These are phyloP conservation scores for Piprites chloris DNA, from an alignment of 2,113 vertebrate species.

Conservation along the genomic window DNA sequence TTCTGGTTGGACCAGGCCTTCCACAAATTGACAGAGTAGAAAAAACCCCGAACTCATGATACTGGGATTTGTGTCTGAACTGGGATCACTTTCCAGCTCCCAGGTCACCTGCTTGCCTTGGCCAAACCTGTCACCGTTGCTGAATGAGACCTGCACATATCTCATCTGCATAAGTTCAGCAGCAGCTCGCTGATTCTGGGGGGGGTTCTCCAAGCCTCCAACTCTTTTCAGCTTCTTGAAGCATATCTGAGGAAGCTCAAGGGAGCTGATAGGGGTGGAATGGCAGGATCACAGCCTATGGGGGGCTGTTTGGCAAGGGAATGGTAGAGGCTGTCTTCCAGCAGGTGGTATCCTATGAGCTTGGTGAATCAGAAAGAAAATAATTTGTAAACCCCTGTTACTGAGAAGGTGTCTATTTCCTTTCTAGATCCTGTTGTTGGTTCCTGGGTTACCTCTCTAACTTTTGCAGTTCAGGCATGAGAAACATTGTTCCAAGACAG, in stretches of 20 bases:
- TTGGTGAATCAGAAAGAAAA: background rate
- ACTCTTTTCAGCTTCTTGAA: background rate
- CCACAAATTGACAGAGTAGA: background rate
- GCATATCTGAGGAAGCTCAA: background rate
- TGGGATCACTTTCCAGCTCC: background rate
- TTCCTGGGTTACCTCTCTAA: background rate
- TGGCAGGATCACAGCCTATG: background rate
- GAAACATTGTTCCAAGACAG: background rate
- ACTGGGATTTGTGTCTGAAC: background rate
- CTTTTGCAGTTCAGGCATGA: background rate
- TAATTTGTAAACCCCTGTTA: background rate
- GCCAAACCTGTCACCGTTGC: background rate
- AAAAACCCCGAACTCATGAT: background rate
- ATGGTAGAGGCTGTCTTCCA: background rate
- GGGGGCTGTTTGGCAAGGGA: background rate
- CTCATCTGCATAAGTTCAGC: background rate
- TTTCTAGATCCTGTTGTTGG: background rate
- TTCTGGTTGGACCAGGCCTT: background rate
- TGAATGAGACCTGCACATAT: accelerated
- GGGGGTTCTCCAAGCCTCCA: accelerated
- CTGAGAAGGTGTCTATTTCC: background rate
- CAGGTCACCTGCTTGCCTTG: background rate
- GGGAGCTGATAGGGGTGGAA: background rate
- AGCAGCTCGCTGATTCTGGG: background rate
- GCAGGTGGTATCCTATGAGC: background rate